A percentile compares a stretch with the other conserved stretches of the same genome.
phyloP scores from a whole-genome alignment of 2,113 vertebrate species.

The Ardeotis arabs region DNA sequence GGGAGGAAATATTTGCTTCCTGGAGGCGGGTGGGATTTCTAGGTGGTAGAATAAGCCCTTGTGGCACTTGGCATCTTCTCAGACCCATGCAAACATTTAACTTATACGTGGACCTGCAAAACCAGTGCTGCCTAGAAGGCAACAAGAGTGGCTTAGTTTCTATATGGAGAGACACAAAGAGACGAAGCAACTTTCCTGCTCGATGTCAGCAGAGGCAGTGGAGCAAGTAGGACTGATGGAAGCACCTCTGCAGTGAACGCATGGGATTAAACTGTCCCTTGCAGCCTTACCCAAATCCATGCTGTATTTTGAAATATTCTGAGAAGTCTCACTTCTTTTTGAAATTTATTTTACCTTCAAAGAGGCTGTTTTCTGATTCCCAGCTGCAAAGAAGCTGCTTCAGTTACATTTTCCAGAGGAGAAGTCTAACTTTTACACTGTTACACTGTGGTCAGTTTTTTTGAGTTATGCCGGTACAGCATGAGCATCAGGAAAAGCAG shows the following conservation, averaged over 20 bases:
- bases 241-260: neutral
- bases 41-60: neutral
- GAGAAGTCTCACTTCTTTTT: neutral
- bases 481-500: conserved; percentile 52
- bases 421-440: neutral
- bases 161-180: neutral
- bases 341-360: neutral
- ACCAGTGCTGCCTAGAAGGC: neutral
- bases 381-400: conserved; percentile 1
- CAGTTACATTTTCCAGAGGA: neutral
- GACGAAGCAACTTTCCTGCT: neutral
- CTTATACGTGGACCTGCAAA: neutral
- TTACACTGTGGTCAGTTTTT: conserved; percentile 12
- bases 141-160: neutral
- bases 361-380: neutral
- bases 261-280: accelerated
- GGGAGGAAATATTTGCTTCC: neutral
- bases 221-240: neutral
- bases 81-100: neutral
- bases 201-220: neutral
- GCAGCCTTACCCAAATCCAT: neutral
- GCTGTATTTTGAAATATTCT: neutral
- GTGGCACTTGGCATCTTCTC: neutral
- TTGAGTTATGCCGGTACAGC: conserved; percentile 1
- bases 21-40: neutral